Evolutionary conservation across 2,888 invertebrate genomes (phyloP).

Genomic region (Bombylius major): DNA sequence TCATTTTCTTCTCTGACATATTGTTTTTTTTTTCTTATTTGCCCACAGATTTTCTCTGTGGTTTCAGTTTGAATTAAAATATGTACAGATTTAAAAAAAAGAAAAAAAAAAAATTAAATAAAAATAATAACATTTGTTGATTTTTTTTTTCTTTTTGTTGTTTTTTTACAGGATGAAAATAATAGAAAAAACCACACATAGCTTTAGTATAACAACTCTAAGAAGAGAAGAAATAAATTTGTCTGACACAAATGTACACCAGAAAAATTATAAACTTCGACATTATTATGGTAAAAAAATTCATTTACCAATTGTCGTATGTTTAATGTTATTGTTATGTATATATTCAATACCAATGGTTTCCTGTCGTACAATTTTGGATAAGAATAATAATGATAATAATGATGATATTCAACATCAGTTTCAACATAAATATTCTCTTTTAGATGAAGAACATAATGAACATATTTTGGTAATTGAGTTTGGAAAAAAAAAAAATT

Average conservation of each 20-base stretch:
- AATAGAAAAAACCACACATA: no score
- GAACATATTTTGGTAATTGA: background rate
- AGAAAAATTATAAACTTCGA: no score
- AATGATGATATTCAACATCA: background rate
- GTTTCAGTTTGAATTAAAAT: no score
- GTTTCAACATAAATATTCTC: background rate
- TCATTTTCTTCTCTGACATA: no score
- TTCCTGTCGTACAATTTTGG: background rate
- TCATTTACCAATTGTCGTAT: background rate
- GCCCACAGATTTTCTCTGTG: no score
- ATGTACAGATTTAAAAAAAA: no score
- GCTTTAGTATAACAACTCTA: no score
- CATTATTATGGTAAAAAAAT: background rate
- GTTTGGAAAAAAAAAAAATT: background rate
- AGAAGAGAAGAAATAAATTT: background rate
- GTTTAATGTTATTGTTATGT: background rate
- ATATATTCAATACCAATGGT: background rate
- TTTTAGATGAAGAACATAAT: background rate
- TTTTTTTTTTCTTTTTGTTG: no score
- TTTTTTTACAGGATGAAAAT: no score
- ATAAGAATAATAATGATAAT: background rate
- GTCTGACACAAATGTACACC: background rate
- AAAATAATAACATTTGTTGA: no score
- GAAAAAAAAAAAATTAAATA: no score
- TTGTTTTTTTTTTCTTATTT: no score